phyloP scores from a whole-genome alignment of 1,140 invertebrate genomes.

The Pseudomyrmex dendroicus region DNA sequence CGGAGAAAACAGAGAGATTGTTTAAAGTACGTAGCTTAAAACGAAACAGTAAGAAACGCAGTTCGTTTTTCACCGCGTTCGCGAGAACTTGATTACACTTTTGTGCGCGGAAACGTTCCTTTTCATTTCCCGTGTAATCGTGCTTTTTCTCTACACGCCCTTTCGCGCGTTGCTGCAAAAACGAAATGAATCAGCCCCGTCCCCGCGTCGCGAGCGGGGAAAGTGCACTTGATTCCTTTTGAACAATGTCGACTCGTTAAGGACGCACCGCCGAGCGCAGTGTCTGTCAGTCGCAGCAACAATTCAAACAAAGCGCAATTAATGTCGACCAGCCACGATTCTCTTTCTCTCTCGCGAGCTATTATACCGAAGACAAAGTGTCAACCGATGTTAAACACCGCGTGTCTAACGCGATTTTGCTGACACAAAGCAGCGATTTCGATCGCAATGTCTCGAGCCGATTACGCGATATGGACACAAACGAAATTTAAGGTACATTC shows the following conservation, averaged over 20 bases:
- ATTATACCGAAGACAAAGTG: slow-evolving; percentile 54
- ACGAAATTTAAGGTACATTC: neutral
- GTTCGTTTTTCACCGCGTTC: neutral
- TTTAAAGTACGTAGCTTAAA: too few relatives aligned
- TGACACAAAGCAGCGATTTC: neutral
- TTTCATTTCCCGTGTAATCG: slow-evolving; percentile 7
- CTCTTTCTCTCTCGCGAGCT: neutral
- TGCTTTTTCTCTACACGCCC: slow-evolving; percentile 11
- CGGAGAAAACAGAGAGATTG: neutral
- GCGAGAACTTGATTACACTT: neutral
- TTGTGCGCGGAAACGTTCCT: neutral
- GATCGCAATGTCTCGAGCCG: neutral
- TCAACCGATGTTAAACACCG: slow-evolving; percentile 10
- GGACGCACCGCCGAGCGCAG: slow-evolving; percentile 16
- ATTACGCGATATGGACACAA: neutral
- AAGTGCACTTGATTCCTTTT: slow-evolving; percentile 52
- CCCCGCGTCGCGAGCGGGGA: neutral
- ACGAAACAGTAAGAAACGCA: neutral
- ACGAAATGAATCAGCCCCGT: neutral
- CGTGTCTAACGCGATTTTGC: neutral
- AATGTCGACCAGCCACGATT: slow-evolving; percentile 53
- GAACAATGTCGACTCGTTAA: slow-evolving; percentile 76
- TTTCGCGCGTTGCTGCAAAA: slow-evolving; percentile 33
- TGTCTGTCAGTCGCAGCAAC: slow-evolving; percentile 55
- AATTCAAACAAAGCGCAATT: slow-evolving; percentile 73